Base-by-base conservation (phyloP, 2,113 vertebrate species). In the Microtus montanus region DNA sequence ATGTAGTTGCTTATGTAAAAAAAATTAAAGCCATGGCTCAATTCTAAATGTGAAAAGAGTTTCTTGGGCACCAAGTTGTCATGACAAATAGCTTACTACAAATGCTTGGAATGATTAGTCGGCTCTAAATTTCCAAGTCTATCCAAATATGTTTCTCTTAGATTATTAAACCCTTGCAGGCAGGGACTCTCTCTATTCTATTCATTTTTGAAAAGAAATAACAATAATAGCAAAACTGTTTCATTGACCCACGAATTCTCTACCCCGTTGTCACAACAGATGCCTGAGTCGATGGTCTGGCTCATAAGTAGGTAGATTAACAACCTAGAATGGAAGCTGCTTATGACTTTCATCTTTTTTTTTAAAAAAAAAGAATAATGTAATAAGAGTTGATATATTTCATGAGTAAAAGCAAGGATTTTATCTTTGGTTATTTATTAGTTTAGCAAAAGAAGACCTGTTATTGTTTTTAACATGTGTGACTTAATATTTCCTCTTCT, bases 91-190 rank as follows among this genome's bases (percentile, higher is more conserved):
- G 2, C 44, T 91, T 91, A 54, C 14, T 28, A 6, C 30, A 79
- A 68, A 73, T 87, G 38, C 35, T 38, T 92, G 33, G 28, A 86
- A 90, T 84, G 28, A 7, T 2, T 86, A 6, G 44, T 26, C 33
- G 83, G 7, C 90, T 90, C 9, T 24, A 47, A 71, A 33, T 38
- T 96, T 96, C 54, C 47, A 90, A 94, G 17, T 89, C n/a, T 11
- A 54, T 33, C 3, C 2, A 38, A n/a, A 30, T 41, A 78, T 90
- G 70, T 41, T 22, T 47, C 58, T 79, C 15, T 26, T 85, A 61
- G n/a, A 77, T 92, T 68, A 47, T 80, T 80, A 64, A 89, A 49
- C 17, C 19, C 5, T 52, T 71, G n/a, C 80, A 89, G 24, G 64
- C 22, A 58, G 77, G 2, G 4, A 66, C 17, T 90, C 19, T 71